Base-by-base conservation (phyloP, 2,797 vertebrate species). In the Eupleurogrammus muticus region DNA sequence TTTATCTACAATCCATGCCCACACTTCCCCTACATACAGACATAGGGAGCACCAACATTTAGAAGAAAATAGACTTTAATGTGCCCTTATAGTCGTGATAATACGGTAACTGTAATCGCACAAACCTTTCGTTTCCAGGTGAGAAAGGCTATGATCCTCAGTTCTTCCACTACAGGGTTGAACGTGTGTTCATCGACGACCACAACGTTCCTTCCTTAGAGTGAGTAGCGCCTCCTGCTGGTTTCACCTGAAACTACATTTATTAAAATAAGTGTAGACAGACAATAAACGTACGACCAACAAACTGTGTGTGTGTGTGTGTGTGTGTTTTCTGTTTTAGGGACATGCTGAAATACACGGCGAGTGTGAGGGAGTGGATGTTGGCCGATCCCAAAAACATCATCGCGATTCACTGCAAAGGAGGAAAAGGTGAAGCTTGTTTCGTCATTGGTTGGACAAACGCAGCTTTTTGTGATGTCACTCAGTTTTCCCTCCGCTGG, bases 381-480 rank as follows among this genome's bases (percentile, higher is more conserved):
- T 87, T 88, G 14, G 86, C 93, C 21, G 95, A 99, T 76, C 78
- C 92, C 1, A 61, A 87, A 68, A 99, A 99, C 20, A 64, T 97
- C 20, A 84, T 97, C 20, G 97, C 88, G 12, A 95, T 99, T 90
- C 98, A 99, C 86, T 98, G 97, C 74, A 99, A 97, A 91, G 97
- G 97, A 78, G 97, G 97, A 9, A 99, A 99, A 96, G 98, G 98
- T 98, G 87, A 84, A 4, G 6, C 11, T n/a, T n/a, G n/a, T n/a
- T n/a, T n/a, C n/a, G n/a, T n/a, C n/a, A n/a, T n/a, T n/a, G n/a
- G n/a, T n/a, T n/a, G n/a, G n/a, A n/a, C n/a, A n/a, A n/a, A n/a
- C n/a, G n/a, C n/a, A n/a, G n/a, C n/a, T n/a, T n/a, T n/a, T n/a
- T n/a, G n/a, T n/a, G n/a, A n/a, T n/a, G n/a, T 49, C 2, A n/a